A percentile compares a stretch with the other conserved stretches of the same genome.
These are phyloP conservation scores for Scaeva pyrastri DNA, from an alignment of 2,888 invertebrate genomes.

Conservation along the genomic window DNA sequence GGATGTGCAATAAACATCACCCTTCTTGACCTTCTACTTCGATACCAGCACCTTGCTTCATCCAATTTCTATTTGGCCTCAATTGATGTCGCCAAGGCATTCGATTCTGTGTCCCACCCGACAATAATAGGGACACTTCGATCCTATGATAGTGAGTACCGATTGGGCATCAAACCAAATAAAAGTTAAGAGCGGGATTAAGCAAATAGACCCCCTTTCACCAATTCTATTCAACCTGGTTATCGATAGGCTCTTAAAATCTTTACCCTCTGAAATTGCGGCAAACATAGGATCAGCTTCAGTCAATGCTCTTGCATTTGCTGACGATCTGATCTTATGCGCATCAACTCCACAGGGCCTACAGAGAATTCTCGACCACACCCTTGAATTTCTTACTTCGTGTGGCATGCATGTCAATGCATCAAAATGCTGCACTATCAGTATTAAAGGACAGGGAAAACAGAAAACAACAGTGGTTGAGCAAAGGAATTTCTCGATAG, in stretches of 20 bases:
- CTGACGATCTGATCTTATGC: background rate
- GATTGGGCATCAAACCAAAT: background rate
- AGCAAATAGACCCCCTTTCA: background rate
- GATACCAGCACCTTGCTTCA: background rate
- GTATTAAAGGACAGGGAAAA: background rate
- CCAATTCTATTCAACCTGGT: background rate
- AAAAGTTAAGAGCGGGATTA: background rate
- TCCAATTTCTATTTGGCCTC: background rate
- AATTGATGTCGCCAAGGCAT: background rate
- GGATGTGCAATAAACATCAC: constrained; percentile 2
- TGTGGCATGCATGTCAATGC: background rate
- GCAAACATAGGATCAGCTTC: background rate
- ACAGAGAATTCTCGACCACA: background rate
- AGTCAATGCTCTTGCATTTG: background rate
- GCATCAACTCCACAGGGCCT: background rate
- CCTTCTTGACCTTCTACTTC: background rate
- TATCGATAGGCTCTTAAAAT: background rate
- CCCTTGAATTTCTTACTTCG: background rate
- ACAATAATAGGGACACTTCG: background rate
- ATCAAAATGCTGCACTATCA: background rate
- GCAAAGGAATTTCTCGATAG: background rate
- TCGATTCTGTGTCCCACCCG: background rate
- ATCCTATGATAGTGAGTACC: background rate
- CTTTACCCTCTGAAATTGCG: background rate
- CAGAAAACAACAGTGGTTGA: background rate